Conservation (phyloP, 2,113 vertebrate genomes). For the Copsychus sechellarum region DNA sequence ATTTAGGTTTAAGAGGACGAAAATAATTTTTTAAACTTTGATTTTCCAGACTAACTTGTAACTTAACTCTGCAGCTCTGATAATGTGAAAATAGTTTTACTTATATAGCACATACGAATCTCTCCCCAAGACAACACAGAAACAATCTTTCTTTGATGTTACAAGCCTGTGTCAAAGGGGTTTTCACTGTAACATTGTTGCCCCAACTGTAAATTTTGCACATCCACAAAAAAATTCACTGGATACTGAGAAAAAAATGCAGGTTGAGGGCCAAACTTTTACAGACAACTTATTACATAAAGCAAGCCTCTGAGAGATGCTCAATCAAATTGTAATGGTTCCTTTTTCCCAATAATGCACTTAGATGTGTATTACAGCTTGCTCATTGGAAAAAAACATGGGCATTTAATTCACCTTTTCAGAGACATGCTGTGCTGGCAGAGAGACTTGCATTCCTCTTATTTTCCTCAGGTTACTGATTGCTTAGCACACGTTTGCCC, state of each 20-base stretch:
- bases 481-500: background rate
- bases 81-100: background rate
- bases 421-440: background rate
- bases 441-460: background rate
- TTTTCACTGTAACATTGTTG: background rate
- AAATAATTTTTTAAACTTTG: background rate
- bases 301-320: background rate
- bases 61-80: background rate
- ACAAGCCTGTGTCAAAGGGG: background rate
- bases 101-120: background rate
- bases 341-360: background rate
- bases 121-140: background rate
- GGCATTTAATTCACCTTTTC: constrained; percentile 5
- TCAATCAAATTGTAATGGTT: background rate
- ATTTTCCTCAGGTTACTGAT: background rate
- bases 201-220: background rate
- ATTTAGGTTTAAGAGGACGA: background rate
- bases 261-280: background rate
- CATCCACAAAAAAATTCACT: background rate
- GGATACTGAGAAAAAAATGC: background rate
- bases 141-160: background rate
- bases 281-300: background rate
- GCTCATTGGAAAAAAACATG: background rate
- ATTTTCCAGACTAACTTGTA: background rate
- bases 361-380: background rate